These are phyloP conservation scores for Salpingus planirostris DNA, from an alignment of 2,888 invertebrate genomes.

Conservation along the genomic window DNA sequence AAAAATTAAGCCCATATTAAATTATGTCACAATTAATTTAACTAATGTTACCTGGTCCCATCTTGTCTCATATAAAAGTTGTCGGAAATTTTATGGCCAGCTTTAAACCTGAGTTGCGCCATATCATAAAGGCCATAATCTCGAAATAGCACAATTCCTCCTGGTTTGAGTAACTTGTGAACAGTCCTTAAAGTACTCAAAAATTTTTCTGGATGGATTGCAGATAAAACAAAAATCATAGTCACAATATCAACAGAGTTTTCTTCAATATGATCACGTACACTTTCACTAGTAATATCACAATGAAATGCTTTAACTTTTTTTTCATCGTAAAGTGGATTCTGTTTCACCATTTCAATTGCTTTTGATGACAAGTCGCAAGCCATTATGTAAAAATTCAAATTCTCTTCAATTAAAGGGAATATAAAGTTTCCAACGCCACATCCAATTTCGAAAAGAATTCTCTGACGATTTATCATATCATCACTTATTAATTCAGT, in stretches of 20 bases:
- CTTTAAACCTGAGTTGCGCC: conserved; percentile 89
- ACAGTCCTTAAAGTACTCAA: conserved; percentile 54
- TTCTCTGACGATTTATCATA: conserved; percentile 30
- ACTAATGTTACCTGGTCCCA: conserved; percentile 92
- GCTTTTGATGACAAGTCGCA: conserved; percentile 93
- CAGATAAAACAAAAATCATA: conserved; percentile 90
- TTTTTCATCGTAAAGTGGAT: conserved; percentile 55
- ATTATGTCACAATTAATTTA: conserved; percentile 29
- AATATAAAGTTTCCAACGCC: conserved; percentile 96
- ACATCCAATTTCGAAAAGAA: conserved; percentile 80
- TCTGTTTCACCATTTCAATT: conserved; percentile 69
- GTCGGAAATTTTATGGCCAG: conserved; percentile 85
- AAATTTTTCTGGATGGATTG: conserved; percentile 85
- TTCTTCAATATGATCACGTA: conserved; percentile 48
- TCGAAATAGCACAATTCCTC: conserved; percentile 76
- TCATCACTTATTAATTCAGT: conserved; percentile 40
- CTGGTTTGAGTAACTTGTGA: conserved; percentile 55
- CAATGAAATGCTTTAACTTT: conserved; percentile 72
- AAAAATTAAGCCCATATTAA: conserved; percentile 19
- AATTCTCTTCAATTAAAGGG: conserved; percentile 75
- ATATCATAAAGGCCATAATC: conserved; percentile 95
- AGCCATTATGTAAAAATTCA: conserved; percentile 66
- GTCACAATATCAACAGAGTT: conserved; percentile 69
- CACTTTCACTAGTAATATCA: conserved; percentile 67
- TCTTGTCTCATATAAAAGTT: conserved; percentile 95